phyloP scores from a whole-genome alignment of 2,888 invertebrate species.

The Acronicta leporina region DNA sequence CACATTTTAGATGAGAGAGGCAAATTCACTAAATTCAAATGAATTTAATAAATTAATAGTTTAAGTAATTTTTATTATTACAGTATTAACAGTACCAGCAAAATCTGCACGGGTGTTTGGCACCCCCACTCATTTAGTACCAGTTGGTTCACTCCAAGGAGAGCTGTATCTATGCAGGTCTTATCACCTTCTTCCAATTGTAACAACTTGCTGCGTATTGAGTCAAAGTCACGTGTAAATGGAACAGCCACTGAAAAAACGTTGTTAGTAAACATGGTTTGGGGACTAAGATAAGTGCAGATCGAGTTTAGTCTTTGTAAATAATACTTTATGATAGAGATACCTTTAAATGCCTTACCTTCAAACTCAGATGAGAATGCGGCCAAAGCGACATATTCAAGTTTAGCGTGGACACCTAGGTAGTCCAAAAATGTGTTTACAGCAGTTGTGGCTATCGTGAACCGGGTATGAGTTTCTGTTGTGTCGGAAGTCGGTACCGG shows the following conservation, averaged over 20 bases:
- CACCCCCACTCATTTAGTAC: conserved; percentile 97
- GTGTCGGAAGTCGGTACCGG: conserved; percentile 78
- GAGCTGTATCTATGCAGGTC: conserved; percentile 94
- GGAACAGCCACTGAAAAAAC: conserved; percentile 90
- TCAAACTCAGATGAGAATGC: conserved; percentile 82
- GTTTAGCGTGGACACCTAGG: conserved; percentile 76
- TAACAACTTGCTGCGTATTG: conserved; percentile 92
- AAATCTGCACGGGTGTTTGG: conserved; percentile 93
- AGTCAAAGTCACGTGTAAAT: conserved; percentile 96
- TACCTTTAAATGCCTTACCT: conserved; percentile 64
- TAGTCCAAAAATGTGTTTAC: conserved; percentile 84
- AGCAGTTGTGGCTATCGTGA: conserved; percentile 76
- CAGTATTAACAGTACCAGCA: conserved; percentile 83
- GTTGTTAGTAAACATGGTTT: neutral
- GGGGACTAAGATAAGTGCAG: too few species aligned
- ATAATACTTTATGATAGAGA: neutral
- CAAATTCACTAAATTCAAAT: too few species aligned
- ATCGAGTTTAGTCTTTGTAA: too few species aligned
- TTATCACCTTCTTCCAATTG: conserved; percentile 95
- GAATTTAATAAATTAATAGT: too few species aligned
- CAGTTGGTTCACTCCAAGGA: conserved; percentile 94
- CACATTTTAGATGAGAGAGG: too few species aligned
- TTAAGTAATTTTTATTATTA: neutral
- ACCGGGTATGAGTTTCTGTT: conserved; percentile 78
- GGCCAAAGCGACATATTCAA: conserved; percentile 83